Evolutionary conservation across 2,113 vertebrate genomes (phyloP).

Genomic region (Tautogolabrus adspersus): DNA sequence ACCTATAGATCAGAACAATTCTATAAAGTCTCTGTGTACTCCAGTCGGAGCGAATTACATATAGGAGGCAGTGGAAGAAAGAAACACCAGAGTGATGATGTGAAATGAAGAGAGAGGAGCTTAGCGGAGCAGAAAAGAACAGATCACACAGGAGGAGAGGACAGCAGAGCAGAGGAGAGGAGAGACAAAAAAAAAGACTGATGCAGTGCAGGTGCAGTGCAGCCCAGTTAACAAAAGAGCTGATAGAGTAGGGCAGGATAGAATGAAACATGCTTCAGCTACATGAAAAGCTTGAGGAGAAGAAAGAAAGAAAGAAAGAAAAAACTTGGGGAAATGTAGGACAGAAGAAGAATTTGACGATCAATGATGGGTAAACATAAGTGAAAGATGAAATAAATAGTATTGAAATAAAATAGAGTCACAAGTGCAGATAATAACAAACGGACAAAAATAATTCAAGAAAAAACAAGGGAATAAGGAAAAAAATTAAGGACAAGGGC

Average conservation of each 20-base stretch:
- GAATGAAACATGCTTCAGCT: not conserved
- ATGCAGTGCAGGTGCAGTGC: conserved; percentile 59
- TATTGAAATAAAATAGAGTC: too few species aligned
- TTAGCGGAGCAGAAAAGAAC: not conserved
- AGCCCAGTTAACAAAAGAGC: conserved; percentile 38
- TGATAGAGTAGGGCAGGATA: not conserved
- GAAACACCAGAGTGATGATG: not conserved
- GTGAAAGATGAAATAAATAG: too few species aligned
- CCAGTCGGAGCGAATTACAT: not conserved
- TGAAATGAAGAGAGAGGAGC: not conserved
- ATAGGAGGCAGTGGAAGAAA: not conserved
- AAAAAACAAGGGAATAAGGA: too few species aligned
- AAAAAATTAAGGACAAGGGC: too few species aligned
- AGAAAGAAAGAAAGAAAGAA: not conserved
- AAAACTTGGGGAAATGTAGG: not conserved
- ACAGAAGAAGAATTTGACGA: too few species aligned
- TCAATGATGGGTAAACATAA: too few species aligned
- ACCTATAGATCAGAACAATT: not conserved
- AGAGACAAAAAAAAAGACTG: conserved; percentile 17
- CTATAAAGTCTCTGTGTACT: not conserved
- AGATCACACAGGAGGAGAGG: not conserved
- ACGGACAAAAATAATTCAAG: too few species aligned
- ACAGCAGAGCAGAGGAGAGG: not conserved
- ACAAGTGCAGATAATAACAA: too few species aligned
- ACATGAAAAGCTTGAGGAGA: not conserved